A percentile compares a stretch with the other conserved stretches of the same genome.
These are phyloP conservation scores for Polyploca ridens DNA, from an alignment of 2,888 invertebrate genomes.

Conservation along the genomic window DNA sequence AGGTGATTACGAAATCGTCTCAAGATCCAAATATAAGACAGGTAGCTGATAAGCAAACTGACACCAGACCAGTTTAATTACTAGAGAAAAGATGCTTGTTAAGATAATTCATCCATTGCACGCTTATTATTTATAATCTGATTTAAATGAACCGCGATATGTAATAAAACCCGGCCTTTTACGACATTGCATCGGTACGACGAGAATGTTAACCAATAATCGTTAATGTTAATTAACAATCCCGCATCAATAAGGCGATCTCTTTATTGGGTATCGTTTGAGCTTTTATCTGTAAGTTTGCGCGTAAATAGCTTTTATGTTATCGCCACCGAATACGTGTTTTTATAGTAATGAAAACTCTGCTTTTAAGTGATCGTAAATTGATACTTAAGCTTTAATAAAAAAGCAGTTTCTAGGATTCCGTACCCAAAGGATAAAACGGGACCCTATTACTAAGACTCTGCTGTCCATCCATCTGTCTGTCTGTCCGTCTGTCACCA, in stretches of 20 bases:
- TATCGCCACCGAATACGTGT: not conserved
- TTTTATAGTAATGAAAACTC: not conserved
- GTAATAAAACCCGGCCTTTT: conserved; percentile 29
- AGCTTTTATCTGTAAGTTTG: conserved; percentile 13
- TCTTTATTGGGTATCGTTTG: conserved; percentile 15
- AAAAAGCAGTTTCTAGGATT: not conserved
- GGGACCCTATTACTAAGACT: too few relatives aligned
- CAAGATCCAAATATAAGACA: not conserved
- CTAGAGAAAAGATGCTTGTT: not conserved
- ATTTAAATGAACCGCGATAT: conserved; percentile 12
- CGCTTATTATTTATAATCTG: not conserved
- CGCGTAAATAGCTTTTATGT: conserved; percentile 6
- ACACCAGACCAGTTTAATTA: not conserved
- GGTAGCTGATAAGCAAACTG: not conserved
- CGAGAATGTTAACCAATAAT: conserved; percentile 18
- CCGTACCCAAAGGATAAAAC: too few relatives aligned
- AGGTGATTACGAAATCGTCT: not conserved
- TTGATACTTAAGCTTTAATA: not conserved
- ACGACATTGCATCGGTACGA: conserved; percentile 23
- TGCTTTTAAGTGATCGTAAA: not conserved
- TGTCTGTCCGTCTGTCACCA: too few relatives aligned
- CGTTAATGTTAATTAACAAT: conserved; percentile 18
- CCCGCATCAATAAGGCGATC: conserved; percentile 14
- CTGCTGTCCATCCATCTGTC: too few relatives aligned
- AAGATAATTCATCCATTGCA: not conserved